These are phyloP conservation scores for Hylaeus anthracinus DNA, from an alignment of 1,140 invertebrate species.

Conservation along the genomic window DNA sequence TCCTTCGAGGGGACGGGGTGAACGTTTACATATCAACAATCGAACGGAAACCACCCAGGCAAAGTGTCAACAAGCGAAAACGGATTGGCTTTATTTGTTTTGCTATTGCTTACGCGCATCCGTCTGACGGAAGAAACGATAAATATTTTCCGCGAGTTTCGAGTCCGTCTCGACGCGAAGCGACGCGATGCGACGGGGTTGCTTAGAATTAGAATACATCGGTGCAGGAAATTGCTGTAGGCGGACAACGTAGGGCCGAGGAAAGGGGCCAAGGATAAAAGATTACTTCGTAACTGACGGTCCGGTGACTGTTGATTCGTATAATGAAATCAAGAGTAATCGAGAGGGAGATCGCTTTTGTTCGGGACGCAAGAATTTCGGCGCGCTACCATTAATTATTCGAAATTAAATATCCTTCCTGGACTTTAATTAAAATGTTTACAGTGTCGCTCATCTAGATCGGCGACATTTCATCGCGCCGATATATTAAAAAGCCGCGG, in stretches of 20 bases:
- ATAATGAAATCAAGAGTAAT: conserved; percentile 73
- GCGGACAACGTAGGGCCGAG: conserved; percentile 2
- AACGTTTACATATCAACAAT: conserved; percentile 27
- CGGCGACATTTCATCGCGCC: conserved; percentile 50
- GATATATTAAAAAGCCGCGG: conserved; percentile 59
- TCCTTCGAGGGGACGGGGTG: not conserved
- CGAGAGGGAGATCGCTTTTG: conserved; percentile 67
- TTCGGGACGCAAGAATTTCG: conserved; percentile 70
- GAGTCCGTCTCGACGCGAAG: conserved; percentile 5
- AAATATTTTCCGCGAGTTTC: conserved; percentile 30
- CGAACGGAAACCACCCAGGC: conserved; percentile 7
- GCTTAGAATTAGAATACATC: not conserved
- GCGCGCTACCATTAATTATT: conserved; percentile 76
- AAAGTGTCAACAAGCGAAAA: conserved; percentile 33
- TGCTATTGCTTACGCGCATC: conserved; percentile 13
- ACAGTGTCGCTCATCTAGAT: conserved; percentile 65
- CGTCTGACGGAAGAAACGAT: not conserved
- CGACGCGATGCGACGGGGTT: not conserved
- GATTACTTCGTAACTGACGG: conserved; percentile 62
- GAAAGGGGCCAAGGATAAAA: conserved; percentile 8
- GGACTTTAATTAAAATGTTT: conserved; percentile 79
- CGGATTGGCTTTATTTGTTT: conserved; percentile 25
- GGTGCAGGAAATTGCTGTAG: conserved; percentile 15
- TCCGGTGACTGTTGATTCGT: conserved; percentile 63
- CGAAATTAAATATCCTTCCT: conserved; percentile 78